phyloP scores from a whole-genome alignment of 2,888 invertebrate species.

The Proisotoma minuta region DNA sequence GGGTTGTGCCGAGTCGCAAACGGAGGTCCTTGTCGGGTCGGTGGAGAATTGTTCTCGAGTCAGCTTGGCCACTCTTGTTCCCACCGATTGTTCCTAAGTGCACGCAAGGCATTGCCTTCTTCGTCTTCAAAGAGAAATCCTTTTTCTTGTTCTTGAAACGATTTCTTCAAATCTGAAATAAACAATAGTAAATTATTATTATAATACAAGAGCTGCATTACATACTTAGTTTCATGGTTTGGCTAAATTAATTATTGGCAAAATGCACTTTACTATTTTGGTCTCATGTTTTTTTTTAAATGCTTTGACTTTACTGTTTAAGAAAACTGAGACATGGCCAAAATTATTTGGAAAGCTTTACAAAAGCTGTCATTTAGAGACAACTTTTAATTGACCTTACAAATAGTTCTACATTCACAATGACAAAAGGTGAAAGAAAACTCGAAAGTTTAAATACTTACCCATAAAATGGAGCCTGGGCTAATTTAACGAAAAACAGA shows the following conservation, averaged over 20 bases:
- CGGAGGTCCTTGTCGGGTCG: slow-evolving; percentile 25
- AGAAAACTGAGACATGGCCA: background rate
- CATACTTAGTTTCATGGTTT: too few species aligned
- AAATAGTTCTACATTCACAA: too few species aligned
- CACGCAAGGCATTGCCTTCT: slow-evolving; percentile 40
- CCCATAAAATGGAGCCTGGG: slow-evolving; percentile 41
- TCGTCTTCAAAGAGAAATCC: slow-evolving; percentile 45
- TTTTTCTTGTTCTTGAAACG: slow-evolving; percentile 45
- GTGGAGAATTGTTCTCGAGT: slow-evolving; percentile 60
- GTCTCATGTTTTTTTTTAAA: background rate
- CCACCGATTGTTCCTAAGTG: slow-evolving; percentile 64
- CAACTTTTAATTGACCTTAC: background rate
- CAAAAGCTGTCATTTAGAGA: background rate
- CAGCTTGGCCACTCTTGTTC: slow-evolving; percentile 96
- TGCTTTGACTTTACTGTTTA: too few species aligned
- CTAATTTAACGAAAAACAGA: slow-evolving; percentile 23
- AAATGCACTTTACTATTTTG: too few species aligned
- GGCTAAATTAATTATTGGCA: too few species aligned
- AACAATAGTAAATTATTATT: background rate
- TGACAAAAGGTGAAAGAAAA: too few species aligned
- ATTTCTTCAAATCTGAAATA: slow-evolving; percentile 43
- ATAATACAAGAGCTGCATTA: background rate
- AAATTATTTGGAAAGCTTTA: background rate
- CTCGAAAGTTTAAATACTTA: slow-evolving; percentile 23
- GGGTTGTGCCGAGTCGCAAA: slow-evolving; percentile 35